phyloP scores from a whole-genome alignment of 2,888 invertebrate genomes.

The Acleris literana region DNA sequence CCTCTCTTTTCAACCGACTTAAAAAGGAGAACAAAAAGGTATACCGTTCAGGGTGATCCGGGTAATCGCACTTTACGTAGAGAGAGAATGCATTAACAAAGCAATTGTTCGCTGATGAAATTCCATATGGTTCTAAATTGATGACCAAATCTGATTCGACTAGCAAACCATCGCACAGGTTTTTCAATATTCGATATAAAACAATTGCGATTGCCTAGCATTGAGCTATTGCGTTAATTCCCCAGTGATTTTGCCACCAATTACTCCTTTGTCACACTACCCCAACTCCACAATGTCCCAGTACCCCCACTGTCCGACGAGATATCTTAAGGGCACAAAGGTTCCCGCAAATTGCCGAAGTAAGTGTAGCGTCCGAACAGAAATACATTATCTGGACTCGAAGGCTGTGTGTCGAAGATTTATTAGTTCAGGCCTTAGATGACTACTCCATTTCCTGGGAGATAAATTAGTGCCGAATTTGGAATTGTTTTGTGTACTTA shows the following conservation, averaged over 20 bases:
- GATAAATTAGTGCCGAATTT: conserved; percentile 36
- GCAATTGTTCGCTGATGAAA: too few relatives aligned
- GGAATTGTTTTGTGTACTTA: conserved; percentile 24
- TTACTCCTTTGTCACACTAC: conserved; percentile 41
- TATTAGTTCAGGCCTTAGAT: conserved; percentile 66
- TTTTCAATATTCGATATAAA: too few relatives aligned
- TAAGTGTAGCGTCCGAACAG: conserved; percentile 81
- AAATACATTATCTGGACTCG: conserved; percentile 81
- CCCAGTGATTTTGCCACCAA: conserved; percentile 36
- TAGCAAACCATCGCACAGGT: too few relatives aligned
- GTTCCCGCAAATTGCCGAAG: conserved; percentile 83
- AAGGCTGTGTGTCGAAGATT: conserved; percentile 68
- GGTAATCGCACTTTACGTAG: too few relatives aligned
- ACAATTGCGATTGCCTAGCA: not conserved
- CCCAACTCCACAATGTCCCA: conserved; percentile 47
- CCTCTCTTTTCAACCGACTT: too few relatives aligned
- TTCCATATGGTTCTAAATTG: too few relatives aligned
- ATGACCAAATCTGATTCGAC: too few relatives aligned
- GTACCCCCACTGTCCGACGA: conserved; percentile 76
- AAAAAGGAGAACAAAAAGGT: too few relatives aligned
- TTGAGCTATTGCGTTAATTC: not conserved
- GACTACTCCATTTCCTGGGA: conserved; percentile 69
- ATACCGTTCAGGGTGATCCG: too few relatives aligned
- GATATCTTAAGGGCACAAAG: conserved; percentile 83
- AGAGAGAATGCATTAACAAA: too few relatives aligned